These are phyloP conservation scores for Xylophagus ater DNA, from an alignment of 2,888 invertebrate genomes.

Conservation along the genomic window DNA sequence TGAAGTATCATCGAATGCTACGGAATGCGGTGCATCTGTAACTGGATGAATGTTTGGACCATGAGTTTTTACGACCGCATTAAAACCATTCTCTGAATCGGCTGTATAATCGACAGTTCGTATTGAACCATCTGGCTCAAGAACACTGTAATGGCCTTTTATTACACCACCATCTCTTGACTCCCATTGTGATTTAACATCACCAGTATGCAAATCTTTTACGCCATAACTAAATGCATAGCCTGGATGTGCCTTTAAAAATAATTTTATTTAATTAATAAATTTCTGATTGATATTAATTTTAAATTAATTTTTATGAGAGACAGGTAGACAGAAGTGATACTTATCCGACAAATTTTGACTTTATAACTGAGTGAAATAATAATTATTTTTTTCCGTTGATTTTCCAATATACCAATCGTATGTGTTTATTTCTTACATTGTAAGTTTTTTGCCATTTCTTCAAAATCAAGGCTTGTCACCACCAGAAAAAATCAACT, in stretches of 20 bases:
- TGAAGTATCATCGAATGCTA: conserved; percentile 25
- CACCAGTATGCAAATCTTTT: conserved; percentile 46
- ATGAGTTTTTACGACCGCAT: conserved; percentile 44
- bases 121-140: conserved; percentile 54
- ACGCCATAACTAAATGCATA: conserved; percentile 49
- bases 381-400: conserved; percentile 1
- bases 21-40: conserved; percentile 30
- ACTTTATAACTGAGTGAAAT: no score
- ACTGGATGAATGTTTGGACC: conserved; percentile 38
- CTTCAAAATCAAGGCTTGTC: no score
- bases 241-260: conserved; percentile 40
- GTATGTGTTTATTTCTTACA: no score
- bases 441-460: no score
- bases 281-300: no score
- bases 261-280: no score
- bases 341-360: no score
- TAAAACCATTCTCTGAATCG: conserved; percentile 44
- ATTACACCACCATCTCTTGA: conserved; percentile 44
- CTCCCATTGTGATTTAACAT: conserved; percentile 49
- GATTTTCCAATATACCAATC: no score
- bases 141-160: conserved; percentile 50
- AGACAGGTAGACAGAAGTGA: no score
- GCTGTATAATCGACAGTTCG: conserved; percentile 47
- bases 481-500: no score
- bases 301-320: no score